phyloP scores from a whole-genome alignment of 2,888 invertebrate species.

The Onthophagus sagittarius region DNA sequence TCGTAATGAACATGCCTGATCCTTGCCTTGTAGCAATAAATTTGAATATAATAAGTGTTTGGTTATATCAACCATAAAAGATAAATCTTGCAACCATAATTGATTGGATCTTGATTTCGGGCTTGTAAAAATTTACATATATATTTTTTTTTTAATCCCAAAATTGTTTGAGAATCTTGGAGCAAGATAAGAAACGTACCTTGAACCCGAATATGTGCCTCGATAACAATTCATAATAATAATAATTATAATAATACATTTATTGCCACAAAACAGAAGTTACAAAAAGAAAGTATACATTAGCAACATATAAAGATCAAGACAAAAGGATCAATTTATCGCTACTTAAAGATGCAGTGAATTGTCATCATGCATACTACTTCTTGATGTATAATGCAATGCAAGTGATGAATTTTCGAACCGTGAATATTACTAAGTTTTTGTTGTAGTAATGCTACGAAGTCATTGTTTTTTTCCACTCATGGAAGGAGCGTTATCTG shows the following conservation, averaged over 20 bases:
- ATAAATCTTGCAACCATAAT: neutral
- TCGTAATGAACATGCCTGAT: conserved; percentile 5
- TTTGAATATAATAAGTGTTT: conserved; percentile 6
- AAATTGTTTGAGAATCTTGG: conserved; percentile 31
- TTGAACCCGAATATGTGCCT: conserved; percentile 30
- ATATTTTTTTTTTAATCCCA: no score
- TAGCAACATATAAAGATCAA: no score
- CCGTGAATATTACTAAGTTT: conserved; percentile 5
- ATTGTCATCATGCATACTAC: conserved; percentile 21
- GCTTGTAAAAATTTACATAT: conserved; percentile 15
- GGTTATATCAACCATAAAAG: neutral
- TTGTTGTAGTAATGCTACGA: conserved; percentile 26
- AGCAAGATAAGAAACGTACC: conserved; percentile 30
- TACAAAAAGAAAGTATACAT: no score
- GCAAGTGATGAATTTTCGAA: conserved; percentile 13
- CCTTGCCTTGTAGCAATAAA: neutral
- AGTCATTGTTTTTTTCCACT: conserved; percentile 29
- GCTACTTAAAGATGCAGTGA: conserved; percentile 26
- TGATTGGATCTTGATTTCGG: neutral
- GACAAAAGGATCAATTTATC: conserved; percentile 31
- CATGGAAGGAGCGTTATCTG: conserved; percentile 33
- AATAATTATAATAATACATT: no score
- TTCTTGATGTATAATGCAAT: conserved; percentile 22
- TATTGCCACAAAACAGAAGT: no score
- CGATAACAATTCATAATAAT: no score